Base-by-base conservation (phyloP, 2,888 invertebrate genomes). In the Caradrina clavipalpis region DNA sequence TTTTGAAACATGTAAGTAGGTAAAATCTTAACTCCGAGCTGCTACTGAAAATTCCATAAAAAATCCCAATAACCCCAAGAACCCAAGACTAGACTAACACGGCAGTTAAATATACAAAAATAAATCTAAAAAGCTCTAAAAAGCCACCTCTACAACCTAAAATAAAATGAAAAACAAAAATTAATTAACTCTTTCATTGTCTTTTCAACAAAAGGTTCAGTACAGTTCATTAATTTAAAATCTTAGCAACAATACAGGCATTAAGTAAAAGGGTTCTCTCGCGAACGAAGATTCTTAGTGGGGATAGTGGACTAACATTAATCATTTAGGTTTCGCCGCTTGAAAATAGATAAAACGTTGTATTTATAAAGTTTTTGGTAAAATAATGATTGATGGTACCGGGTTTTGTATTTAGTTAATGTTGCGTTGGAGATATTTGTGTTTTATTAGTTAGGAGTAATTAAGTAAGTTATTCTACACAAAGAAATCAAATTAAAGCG, bases 191-290 rank as follows among this genome's bases (percentile, higher is more conserved):
- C 76, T 53, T 22, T 70, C 81, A 88, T 88, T 89, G 89, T 90
- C 83, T 82, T 76, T 55, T 59, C 31, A 82, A 89, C 90, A 90
- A 90, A 61, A 80, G 84, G 70, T 81, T 73, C 68, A 49, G 72
- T 70, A 73, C 22, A 82, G 86, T 87, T 89, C 91, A 91, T 91
- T 90, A 90, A 91, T 91, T 90, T 89, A 82, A 90, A 90, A 90
- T 90, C 89, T 90, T 87, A 79, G 55, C 31, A 87, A 88, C 89
- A 90, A 90, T 89, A 87, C 86, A 61, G 21, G 59, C 17, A 53
- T 56, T 62, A 61, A 54, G 59, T 63, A 55, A 60, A 82, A 74
- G 83, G 81, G 83, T 80, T 66, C 74, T 53, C 42, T 72, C 17
- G 11, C 17, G 11, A 15, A 54, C 53, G 22, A 65, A 78, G 77